Evolutionary conservation across 2,888 invertebrate species (phyloP), one percentile per base, ranked within the genome.

Genomic region (Corythucha ciliata): DNA sequence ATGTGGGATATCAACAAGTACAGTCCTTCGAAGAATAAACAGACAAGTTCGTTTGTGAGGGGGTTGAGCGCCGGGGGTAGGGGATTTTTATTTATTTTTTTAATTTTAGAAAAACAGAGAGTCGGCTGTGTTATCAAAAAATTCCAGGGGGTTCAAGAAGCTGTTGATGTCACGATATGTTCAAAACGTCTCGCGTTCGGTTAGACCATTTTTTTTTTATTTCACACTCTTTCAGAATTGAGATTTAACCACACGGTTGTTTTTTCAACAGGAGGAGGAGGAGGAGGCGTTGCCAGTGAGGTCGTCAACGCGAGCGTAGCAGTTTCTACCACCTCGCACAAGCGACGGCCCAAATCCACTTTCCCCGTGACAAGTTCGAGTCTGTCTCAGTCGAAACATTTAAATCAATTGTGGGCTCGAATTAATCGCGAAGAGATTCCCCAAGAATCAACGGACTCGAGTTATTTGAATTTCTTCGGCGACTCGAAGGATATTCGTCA

Each of bases 1-100:
- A 65, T 79, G 37, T 87, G 86, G 85, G 70, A 73, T 45, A 63
- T 74, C 1, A 68, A 69, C 0, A 64, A 73, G 48, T 70, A 77
- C 63, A 69, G 71, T 10, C 64, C 69, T 0, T 27, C 58, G 48
- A 67, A 69, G 48, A 53, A 58, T 25, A 61, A 62, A 56, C 63
- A 62, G 60, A 67, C 66, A 64, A 60, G 63, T n/a, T n/a, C n/a
- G n/a, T n/a, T n/a, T n/a, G n/a, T n/a, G n/a, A n/a, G n/a, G n/a
- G n/a, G n/a, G n/a, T n/a, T 36, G 16, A 36, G 10, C 12, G 10
- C 8, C 16, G 8, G 8, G 10, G 16, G 8, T n/a, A 16, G 12
- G 49, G 8, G 10, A 10, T 29, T 29, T 29, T 29, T 8, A 10
- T 29, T 10, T 29, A 8, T 39, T 45, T 52, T 42, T 29, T 29